Evolutionary conservation across 2,797 vertebrate species (phyloP), one percentile per base, ranked within the genome.

Genomic region (Hydrophis major): DNA sequence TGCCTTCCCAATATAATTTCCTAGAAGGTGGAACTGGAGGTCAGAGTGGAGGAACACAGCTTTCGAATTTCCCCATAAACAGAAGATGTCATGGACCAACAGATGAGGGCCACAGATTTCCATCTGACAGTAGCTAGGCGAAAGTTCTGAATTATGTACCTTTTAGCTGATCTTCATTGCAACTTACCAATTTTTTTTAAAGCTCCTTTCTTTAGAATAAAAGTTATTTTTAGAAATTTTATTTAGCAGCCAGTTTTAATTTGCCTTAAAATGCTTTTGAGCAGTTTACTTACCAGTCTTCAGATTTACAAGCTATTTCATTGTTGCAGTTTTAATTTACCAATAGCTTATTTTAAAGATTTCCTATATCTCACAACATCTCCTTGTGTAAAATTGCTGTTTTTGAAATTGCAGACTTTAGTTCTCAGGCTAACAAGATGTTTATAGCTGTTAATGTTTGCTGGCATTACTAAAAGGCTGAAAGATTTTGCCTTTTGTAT

Each of bases 211-310:
- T 97, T 97, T 96, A 97, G 94, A 94, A 95, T 92, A 94, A 96
- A 97, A 93, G 93, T 95, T 7, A 87, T 97, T 97, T 97, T 96
- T 97, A 96, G 97, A 97, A 96, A 96, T 98, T 96, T 97, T 97
- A n/a, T 96, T 96, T 96, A 97, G 96, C 97, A 97, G 96, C 97
- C 97, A 96, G 96, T 97, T 98, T 97, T 98, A 97, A 96, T 98
- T 98, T 98, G 97, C 98, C 98, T 98, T 98, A 98, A 98, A 96
- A 96, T 97, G 96, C 96, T 97, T 97, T 94, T 95, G 96, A 97
- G 95, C 97, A 96, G 96, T 97, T 97, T 94, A 96, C 94, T 96
- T 93, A 95, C 88, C 92, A 93, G 91, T 96, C 95, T 95, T 95
- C 94, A 63, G 94, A 89, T 94, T 97, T 96, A 92, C 90, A 92